Conservation (phyloP, 2,113 vertebrate genomes). For the Myiopsitta monachus region DNA sequence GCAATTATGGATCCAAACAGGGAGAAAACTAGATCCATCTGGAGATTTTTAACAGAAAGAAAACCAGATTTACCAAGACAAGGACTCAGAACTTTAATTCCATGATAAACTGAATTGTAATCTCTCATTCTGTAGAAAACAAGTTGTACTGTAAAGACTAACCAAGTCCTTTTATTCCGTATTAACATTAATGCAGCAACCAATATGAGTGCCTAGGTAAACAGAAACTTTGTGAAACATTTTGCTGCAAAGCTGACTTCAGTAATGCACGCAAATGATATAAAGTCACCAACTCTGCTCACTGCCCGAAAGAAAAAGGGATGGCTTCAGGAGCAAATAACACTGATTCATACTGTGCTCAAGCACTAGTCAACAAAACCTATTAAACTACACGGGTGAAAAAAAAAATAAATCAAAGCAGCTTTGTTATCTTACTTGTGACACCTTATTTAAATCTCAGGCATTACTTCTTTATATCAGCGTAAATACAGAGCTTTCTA, state of each 20-base stretch:
- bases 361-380: slow-evolving; percentile 74
- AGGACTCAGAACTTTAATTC: not conserved
- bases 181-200: slow-evolving; percentile 76
- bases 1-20: not conserved
- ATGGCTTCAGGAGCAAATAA: slow-evolving; percentile 73
- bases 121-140: slow-evolving; percentile 16
- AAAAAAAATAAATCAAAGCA: slow-evolving; percentile 60
- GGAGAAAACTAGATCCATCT: not conserved
- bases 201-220: slow-evolving; percentile 66
- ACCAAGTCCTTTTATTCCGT: slow-evolving; percentile 75
- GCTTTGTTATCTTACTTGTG: slow-evolving; percentile 76
- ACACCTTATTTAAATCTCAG: slow-evolving; percentile 74
- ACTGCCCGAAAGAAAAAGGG: slow-evolving; percentile 58
- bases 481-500: slow-evolving; percentile 71
- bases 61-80: not conserved
- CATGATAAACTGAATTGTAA: not conserved
- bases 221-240: slow-evolving; percentile 67
- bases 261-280: slow-evolving; percentile 65
- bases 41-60: not conserved
- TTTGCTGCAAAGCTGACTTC: slow-evolving; percentile 71
- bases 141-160: slow-evolving; percentile 65
- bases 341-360: slow-evolving; percentile 76
- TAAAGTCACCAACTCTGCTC: slow-evolving; percentile 67
- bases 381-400: slow-evolving; percentile 66
- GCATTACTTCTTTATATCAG: slow-evolving; percentile 73